Conservation (phyloP, 2,797 vertebrate species). For the Discoglossus pictus region DNA sequence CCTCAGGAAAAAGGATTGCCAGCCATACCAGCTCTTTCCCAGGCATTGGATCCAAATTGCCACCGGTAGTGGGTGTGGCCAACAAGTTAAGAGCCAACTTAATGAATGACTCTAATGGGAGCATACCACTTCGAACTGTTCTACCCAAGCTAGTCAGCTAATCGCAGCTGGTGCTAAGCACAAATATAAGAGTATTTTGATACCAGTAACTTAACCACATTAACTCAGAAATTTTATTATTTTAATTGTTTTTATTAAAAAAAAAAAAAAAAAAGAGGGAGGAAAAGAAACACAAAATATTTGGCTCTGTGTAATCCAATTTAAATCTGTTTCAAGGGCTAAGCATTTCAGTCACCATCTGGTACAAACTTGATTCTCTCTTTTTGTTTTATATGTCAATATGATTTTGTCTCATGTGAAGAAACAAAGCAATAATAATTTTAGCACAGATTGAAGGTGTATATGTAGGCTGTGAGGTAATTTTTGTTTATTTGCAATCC, state of each 20-base stretch:
- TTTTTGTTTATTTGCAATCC: conserved; percentile 19
- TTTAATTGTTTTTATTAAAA: conserved; percentile 60
- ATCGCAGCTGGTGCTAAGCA: conserved; percentile 1
- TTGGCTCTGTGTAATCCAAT: conserved; percentile 55
- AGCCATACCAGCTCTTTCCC: conserved; percentile 84
- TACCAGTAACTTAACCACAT: conserved; percentile 24
- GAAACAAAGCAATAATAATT: conserved; percentile 40
- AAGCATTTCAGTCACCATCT: conserved; percentile 60
- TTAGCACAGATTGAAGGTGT: conserved; percentile 8
- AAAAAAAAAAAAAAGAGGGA: conserved; percentile 9
- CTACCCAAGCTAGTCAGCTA: conserved; percentile 95
- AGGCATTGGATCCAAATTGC: conserved; percentile 85
- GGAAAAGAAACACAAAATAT: conserved; percentile 47
- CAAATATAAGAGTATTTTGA: conserved; percentile 31
- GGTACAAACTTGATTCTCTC: conserved; percentile 54
- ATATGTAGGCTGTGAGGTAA: background rate
- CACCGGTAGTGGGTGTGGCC: conserved; percentile 75
- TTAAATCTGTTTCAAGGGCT: conserved; percentile 70
- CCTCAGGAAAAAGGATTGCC: conserved; percentile 74
- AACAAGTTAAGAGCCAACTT: conserved; percentile 91
- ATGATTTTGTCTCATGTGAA: conserved; percentile 47
- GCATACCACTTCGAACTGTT: conserved; percentile 88
- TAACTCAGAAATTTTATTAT: conserved; percentile 47
- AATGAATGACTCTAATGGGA: conserved; percentile 79
- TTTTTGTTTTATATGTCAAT: conserved; percentile 58